Conservation (phyloP, 2,888 invertebrate genomes). For the Catocala sponsa region DNA sequence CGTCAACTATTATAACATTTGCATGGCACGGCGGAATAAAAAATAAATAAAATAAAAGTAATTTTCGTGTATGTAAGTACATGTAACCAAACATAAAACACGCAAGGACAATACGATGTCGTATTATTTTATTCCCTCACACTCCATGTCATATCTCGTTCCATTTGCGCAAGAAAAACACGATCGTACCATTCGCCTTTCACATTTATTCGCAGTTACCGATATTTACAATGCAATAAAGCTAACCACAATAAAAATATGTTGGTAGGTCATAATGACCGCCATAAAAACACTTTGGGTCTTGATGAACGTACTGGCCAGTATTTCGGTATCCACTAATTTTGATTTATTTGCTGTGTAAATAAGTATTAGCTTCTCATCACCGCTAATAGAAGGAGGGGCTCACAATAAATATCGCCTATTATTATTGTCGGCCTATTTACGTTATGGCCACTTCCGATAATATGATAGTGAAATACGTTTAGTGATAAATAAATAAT, state of each 20-base stretch:
- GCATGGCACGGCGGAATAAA: no score
- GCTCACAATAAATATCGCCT: slow-evolving; percentile 47
- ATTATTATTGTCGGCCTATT: slow-evolving; percentile 41
- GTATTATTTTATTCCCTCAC: slow-evolving; percentile 52
- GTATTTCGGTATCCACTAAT: slow-evolving; percentile 53
- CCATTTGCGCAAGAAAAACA: slow-evolving; percentile 47
- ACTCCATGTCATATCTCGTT: slow-evolving; percentile 33
- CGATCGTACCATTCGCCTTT: slow-evolving; percentile 39
- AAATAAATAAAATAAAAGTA: slow-evolving; percentile 21
- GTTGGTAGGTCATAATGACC: slow-evolving; percentile 57
- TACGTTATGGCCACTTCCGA: slow-evolving; percentile 25
- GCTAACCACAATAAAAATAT: slow-evolving; percentile 63
- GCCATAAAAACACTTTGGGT: slow-evolving; percentile 58
- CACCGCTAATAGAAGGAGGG: slow-evolving; percentile 53
- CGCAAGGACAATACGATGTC: slow-evolving; percentile 45
- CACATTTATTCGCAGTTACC: slow-evolving; percentile 59
- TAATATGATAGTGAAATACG: slow-evolving; percentile 27
- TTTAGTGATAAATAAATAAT: slow-evolving; percentile 23
- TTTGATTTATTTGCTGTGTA: slow-evolving; percentile 63
- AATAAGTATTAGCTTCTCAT: slow-evolving; percentile 62
- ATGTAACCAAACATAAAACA: slow-evolving; percentile 39
- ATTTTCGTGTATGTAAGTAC: slow-evolving; percentile 29
- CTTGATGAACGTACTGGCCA: slow-evolving; percentile 53
- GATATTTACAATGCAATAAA: slow-evolving; percentile 66
- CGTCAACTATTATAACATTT: no score